A percentile compares a stretch with the other conserved stretches of the same genome.
Evolutionary conservation across 1,140 invertebrate species (phyloP).

Genomic region (Caenorhabditis brenneri): DNA sequence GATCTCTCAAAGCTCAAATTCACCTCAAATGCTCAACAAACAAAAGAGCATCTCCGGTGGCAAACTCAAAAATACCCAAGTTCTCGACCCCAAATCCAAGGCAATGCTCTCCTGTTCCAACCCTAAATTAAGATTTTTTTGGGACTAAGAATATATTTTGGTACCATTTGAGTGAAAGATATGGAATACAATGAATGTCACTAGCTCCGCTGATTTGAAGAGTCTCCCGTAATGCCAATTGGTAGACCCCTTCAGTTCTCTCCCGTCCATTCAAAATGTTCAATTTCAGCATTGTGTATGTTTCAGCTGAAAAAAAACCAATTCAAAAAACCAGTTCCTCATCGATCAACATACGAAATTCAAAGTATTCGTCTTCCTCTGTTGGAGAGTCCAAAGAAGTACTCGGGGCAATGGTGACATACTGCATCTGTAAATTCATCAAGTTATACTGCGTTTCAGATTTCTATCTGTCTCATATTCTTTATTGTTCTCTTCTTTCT

Average conservation of each 20-base stretch:
- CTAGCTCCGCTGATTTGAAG: background rate
- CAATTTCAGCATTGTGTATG: conserved; percentile 38
- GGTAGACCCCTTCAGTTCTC: conserved; percentile 37
- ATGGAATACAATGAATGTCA: background rate
- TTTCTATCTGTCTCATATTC: background rate
- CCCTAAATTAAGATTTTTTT: background rate
- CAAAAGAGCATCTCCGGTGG: conserved; percentile 5
- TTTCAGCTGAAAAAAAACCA: conserved; percentile 5
- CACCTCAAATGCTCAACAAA: conserved; percentile 44
- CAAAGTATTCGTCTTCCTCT: conserved; percentile 33
- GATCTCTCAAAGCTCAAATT: background rate
- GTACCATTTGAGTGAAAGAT: conserved; percentile 26
- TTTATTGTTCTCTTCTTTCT: background rate
- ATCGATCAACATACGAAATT: conserved; percentile 13
- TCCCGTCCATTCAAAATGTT: conserved; percentile 19
- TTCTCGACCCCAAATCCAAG: conserved; percentile 35
- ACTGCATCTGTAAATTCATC: conserved; percentile 44
- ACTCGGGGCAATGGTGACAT: conserved; percentile 43
- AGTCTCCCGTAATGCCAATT: background rate
- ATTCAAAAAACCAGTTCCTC: background rate
- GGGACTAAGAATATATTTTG: background rate
- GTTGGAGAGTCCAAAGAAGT: conserved; percentile 32
- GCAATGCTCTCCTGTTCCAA: conserved; percentile 43
- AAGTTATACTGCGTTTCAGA: background rate
- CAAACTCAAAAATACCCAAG: conserved; percentile 29